Conservation (phyloP, 1,140 invertebrate species). For the Goniozus legneri region DNA sequence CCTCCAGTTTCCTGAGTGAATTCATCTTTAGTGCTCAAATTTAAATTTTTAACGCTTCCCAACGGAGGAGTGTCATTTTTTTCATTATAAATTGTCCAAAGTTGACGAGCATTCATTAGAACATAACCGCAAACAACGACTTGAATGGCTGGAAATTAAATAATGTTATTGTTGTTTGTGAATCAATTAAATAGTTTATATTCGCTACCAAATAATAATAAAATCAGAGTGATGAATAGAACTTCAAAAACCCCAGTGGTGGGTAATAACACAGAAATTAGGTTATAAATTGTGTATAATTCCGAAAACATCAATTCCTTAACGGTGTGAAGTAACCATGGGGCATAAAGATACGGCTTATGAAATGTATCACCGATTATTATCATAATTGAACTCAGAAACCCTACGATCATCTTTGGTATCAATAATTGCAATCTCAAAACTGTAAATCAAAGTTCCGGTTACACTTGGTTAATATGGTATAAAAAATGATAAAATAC, state of each 20-base stretch:
- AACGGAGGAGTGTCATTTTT: too few species aligned
- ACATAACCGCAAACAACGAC: conserved; percentile 9
- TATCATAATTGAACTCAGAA: conserved; percentile 33
- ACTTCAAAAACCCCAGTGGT: conserved; percentile 19
- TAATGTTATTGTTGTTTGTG: too few species aligned
- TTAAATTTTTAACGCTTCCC: too few species aligned
- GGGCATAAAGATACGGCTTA: conserved; percentile 34
- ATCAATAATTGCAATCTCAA: conserved; percentile 26
- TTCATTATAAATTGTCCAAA: too few species aligned
- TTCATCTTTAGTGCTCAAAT: too few species aligned
- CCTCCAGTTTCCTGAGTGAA: too few species aligned
- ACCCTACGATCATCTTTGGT: conserved; percentile 23
- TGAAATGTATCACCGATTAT: conserved; percentile 22
- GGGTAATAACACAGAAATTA: conserved; percentile 23
- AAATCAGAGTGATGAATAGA: conserved; percentile 22
- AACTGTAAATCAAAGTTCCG: conserved; percentile 27
- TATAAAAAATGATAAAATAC: not conserved
- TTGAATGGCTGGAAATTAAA: too few species aligned
- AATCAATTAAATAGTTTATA: conserved; percentile 7
- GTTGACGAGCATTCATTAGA: too few species aligned
- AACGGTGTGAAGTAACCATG: conserved; percentile 35
- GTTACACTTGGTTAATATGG: not conserved
- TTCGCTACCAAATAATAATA: conserved; percentile 31
- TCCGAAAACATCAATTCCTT: conserved; percentile 28
- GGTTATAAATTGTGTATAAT: conserved; percentile 23